These are phyloP conservation scores for Eudemis profundana DNA, from an alignment of 2,888 invertebrate species.

Conservation along the genomic window DNA sequence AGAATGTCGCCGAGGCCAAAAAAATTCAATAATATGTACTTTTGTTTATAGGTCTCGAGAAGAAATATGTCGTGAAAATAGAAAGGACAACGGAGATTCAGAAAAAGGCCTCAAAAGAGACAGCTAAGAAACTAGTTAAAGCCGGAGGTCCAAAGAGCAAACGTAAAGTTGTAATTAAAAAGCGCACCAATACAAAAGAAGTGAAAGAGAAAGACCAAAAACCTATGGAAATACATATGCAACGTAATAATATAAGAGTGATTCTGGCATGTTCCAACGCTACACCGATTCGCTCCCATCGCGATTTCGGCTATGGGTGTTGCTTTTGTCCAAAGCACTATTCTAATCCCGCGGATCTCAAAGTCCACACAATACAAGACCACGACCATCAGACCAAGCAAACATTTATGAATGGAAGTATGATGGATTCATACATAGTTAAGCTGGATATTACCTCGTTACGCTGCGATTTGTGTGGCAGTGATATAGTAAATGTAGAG, in stretches of 20 bases:
- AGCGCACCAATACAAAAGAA: not conserved
- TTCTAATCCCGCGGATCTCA: slow-evolving; percentile 57
- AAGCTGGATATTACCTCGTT: slow-evolving; percentile 56
- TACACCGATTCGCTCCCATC: slow-evolving; percentile 58
- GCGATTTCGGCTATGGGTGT: slow-evolving; percentile 59
- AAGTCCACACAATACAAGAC: slow-evolving; percentile 55
- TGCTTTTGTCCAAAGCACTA: slow-evolving; percentile 59
- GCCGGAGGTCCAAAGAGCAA: not conserved
- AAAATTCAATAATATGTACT: too few species aligned
- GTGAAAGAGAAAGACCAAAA: slow-evolving; percentile 1
- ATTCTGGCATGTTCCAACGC: slow-evolving; percentile 61
- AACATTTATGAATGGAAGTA: slow-evolving; percentile 54
- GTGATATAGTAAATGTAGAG: slow-evolving; percentile 46
- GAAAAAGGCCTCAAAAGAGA: too few species aligned
- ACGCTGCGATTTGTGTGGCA: slow-evolving; percentile 50
- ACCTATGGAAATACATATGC: slow-evolving; percentile 47
- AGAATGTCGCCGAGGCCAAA: too few species aligned
- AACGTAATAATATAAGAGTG: slow-evolving; percentile 54
- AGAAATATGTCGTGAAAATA: slow-evolving; percentile 12
- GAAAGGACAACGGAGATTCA: not conserved
- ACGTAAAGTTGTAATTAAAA: not conserved
- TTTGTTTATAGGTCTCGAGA: too few species aligned
- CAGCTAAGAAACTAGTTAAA: too few species aligned
- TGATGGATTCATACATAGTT: slow-evolving; percentile 53
- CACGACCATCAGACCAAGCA: slow-evolving; percentile 52